These are phyloP conservation scores for Glyphotaelius pellucidus DNA, from an alignment of 2,888 invertebrate genomes.

Conservation along the genomic window DNA sequence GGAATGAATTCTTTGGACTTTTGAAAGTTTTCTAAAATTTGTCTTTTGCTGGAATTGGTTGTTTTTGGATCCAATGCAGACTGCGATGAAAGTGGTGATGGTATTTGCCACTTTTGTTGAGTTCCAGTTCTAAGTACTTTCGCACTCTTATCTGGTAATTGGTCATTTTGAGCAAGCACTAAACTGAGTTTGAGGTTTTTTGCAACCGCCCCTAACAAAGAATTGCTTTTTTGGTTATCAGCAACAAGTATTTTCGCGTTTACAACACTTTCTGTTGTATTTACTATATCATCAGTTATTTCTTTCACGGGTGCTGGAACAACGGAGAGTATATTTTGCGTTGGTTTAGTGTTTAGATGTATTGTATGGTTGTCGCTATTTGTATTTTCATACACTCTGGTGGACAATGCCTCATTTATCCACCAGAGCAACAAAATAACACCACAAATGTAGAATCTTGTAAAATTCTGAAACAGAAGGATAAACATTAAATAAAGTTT, in stretches of 20 bases:
- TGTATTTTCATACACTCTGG: slow-evolving; percentile 61
- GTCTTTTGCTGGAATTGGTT: slow-evolving; percentile 63
- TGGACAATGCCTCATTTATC: slow-evolving; percentile 58
- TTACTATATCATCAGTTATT: neutral
- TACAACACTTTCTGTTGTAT: slow-evolving; percentile 52
- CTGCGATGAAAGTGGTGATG: slow-evolving; percentile 56
- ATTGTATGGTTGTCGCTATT: slow-evolving; percentile 39
- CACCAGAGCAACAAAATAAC: slow-evolving; percentile 62
- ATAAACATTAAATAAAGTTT: neutral
- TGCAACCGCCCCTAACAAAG: neutral
- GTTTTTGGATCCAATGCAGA: slow-evolving; percentile 60
- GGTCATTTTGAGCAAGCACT: neutral
- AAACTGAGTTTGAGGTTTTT: slow-evolving; percentile 2
- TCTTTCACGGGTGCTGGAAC: slow-evolving; percentile 51
- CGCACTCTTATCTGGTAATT: neutral
- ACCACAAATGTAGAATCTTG: slow-evolving; percentile 56
- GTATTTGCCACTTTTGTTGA: slow-evolving; percentile 64
- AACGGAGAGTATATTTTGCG: slow-evolving; percentile 6
- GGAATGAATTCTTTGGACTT: slow-evolving; percentile 57
- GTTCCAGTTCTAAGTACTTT: slow-evolving; percentile 43
- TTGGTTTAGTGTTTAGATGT: slow-evolving; percentile 46
- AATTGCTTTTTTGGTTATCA: slow-evolving; percentile 56
- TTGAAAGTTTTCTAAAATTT: slow-evolving; percentile 51
- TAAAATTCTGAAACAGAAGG: slow-evolving; percentile 56
- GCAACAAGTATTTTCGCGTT: slow-evolving; percentile 58